phyloP scores from a whole-genome alignment of 92 coral and sea anemone genomes.

The Actinostola sp. region DNA sequence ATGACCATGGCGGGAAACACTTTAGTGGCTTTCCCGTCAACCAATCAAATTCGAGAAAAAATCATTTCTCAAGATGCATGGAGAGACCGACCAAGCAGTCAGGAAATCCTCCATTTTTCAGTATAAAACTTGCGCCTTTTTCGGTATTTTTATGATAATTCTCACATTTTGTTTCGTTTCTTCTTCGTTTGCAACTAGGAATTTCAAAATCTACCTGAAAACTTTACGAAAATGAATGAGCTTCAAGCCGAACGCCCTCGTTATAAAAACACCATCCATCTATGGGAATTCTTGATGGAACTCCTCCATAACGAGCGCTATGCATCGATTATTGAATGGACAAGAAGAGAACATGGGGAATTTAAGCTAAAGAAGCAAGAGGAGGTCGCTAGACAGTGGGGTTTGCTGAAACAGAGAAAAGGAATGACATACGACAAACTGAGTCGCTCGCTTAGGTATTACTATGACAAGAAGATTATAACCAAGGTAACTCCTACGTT shows the following conservation, averaged over 20 bases:
- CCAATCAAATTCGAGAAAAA: no score
- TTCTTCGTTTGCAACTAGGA: no score
- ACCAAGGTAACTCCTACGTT: constrained; percentile 56
- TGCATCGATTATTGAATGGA: constrained; percentile 83
- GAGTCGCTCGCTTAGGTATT: constrained; percentile 89
- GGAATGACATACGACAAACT: constrained; percentile 93
- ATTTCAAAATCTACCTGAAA: background rate
- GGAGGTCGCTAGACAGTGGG: constrained; percentile 92
- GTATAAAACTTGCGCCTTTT: no score
- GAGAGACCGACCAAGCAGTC: no score
- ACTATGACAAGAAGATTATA: constrained; percentile 85
- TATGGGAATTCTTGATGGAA: constrained; percentile 94
- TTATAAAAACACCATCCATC: constrained; percentile 84
- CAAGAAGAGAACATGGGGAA: constrained; percentile 76
- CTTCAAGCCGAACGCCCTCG: constrained; percentile 43
- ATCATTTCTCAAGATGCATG: no score
- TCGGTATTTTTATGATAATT: no score
- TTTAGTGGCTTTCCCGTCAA: background rate
- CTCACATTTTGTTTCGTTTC: no score
- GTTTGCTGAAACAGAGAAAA: constrained; percentile 77
- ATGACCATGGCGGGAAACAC: background rate
- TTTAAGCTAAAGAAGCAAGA: constrained; percentile 87
- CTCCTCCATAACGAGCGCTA: constrained; percentile 76
- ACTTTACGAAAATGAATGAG: constrained; percentile 1
- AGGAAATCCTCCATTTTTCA: no score